These are phyloP conservation scores for Rhabdomys dilectus DNA, from an alignment of 2,113 vertebrate genomes.

Conservation along the genomic window DNA sequence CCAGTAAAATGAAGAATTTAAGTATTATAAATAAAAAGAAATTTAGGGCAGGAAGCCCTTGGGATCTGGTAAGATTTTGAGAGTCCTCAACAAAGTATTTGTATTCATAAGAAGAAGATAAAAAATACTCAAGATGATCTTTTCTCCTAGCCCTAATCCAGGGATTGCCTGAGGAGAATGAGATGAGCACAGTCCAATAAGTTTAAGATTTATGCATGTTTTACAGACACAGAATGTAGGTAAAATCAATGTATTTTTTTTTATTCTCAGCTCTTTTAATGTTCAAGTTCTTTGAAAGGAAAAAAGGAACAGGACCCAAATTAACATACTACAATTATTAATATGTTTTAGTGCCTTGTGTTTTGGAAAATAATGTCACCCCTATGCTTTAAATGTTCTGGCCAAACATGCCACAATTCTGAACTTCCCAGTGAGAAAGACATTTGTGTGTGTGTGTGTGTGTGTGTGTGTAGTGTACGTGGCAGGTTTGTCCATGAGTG, in stretches of 20 bases:
- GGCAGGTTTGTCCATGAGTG: neutral
- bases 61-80: neutral
- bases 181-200: constrained; percentile 38
- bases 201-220: constrained; percentile 30
- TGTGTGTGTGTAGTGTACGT: neutral
- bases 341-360: constrained; percentile 29
- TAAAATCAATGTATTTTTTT: neutral
- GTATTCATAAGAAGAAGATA: neutral
- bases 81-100: neutral
- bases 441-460: neutral
- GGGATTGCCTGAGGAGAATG: constrained; percentile 23
- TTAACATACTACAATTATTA: neutral
- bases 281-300: neutral
- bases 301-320: neutral
- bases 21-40: neutral
- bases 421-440: neutral
- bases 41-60: neutral
- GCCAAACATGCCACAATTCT: neutral
- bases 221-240: neutral
- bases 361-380: constrained; percentile 14
- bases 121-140: neutral
- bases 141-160: neutral
- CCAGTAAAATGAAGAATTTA: neutral
- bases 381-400: constrained; percentile 37
- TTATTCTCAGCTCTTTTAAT: neutral